These are phyloP conservation scores for Dryas iulia DNA, from an alignment of 1,140 invertebrate genomes.

Conservation along the genomic window DNA sequence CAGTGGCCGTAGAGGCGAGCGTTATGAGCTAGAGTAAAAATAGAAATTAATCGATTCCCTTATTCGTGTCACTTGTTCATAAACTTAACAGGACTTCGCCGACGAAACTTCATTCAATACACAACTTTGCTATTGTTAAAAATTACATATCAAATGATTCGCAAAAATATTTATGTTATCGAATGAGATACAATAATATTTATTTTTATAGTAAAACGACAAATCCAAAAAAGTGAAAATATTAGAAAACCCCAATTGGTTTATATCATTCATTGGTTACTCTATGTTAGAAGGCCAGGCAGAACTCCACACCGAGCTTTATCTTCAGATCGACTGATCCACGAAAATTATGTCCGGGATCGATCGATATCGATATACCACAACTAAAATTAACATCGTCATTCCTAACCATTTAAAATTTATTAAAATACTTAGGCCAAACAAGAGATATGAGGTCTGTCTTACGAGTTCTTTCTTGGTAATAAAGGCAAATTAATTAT, in stretches of 20 bases:
- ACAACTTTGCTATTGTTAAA: not conserved
- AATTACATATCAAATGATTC: not conserved
- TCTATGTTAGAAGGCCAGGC: not conserved
- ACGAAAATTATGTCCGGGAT: too few species aligned
- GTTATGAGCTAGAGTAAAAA: constrained; percentile 64
- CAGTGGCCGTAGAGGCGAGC: constrained; percentile 25
- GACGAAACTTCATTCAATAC: constrained; percentile 33
- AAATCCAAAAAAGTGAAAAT: not conserved
- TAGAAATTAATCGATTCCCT: constrained; percentile 78
- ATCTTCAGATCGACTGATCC: too few species aligned
- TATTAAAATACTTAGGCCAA: not conserved
- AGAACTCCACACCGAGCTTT: too few species aligned
- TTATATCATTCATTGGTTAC: not conserved
- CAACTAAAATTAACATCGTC: too few species aligned
- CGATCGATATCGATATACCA: too few species aligned
- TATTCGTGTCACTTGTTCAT: constrained; percentile 72
- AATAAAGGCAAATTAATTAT: too few species aligned
- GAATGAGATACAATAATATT: not conserved
- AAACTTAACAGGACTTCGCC: constrained; percentile 52
- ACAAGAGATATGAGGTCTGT: not conserved
- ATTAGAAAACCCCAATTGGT: not conserved
- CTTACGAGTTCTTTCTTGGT: too few species aligned
- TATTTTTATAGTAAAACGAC: too few species aligned
- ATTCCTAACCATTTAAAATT: not conserved
- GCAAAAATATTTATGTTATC: not conserved